Percentiles rank a stretch among this genome's conserved stretches.
These are phyloP conservation scores for Rhodophaea formosa DNA, from an alignment of 2,888 invertebrate species.

Conservation along the genomic window DNA sequence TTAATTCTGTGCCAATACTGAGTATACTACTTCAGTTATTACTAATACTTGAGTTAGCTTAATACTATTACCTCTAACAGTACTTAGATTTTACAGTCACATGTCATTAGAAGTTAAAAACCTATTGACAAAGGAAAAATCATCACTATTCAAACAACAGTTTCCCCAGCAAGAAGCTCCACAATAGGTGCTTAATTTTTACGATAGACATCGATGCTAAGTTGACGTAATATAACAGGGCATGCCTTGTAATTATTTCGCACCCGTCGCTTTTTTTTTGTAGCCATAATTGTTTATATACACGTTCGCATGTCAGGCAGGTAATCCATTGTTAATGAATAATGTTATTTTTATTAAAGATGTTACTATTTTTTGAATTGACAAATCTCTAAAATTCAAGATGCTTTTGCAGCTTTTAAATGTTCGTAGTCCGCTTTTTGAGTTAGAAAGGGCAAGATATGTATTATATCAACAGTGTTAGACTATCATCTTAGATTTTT, in stretches of 20 bases:
- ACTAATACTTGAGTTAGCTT: no score
- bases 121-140: slow-evolving; percentile 1
- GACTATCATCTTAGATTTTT: no score
- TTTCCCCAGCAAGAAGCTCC: slow-evolving; percentile 6
- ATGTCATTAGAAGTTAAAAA: not conserved
- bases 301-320: not conserved
- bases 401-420: no score
- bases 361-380: not conserved
- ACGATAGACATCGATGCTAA: slow-evolving; percentile 29
- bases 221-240: slow-evolving; percentile 31
- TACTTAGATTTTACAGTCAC: no score
- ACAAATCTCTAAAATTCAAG: not conserved
- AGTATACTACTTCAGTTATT: no score
- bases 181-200: slow-evolving; percentile 14
- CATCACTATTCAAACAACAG: not conserved
- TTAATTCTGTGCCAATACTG: no score
- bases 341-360: not conserved
- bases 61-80: no score
- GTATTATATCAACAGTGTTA: no score
- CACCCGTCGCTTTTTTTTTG: slow-evolving; percentile 41
- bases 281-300: slow-evolving; percentile 19
- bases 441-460: no score
- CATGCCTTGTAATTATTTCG: slow-evolving; percentile 44
- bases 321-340: not conserved
- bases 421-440: no score